Conservation (phyloP, 2,797 vertebrate genomes). For the Karalla daura region DNA sequence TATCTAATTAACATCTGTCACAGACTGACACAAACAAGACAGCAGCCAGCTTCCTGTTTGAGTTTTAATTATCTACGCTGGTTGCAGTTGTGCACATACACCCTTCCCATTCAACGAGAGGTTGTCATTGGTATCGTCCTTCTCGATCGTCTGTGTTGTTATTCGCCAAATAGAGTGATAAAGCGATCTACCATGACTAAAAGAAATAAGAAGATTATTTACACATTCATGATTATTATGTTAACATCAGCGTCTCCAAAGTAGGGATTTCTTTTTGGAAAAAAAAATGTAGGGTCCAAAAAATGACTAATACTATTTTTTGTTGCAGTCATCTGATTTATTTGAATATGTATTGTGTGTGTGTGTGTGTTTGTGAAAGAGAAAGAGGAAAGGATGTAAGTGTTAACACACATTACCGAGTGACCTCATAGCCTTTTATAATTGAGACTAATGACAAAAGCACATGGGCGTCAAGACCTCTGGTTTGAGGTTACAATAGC, state of each 20-base stretch:
- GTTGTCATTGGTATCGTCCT: not conserved
- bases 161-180: not conserved
- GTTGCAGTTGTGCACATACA: not conserved
- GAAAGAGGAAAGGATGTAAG: slow-evolving; percentile 34
- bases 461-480: slow-evolving; percentile 76
- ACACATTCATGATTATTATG: not conserved
- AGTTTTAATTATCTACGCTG: not conserved
- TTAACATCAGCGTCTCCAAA: not conserved
- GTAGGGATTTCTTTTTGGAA: not conserved
- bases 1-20: not conserved
- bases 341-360: not conserved
- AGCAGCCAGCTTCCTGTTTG: not conserved
- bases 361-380: slow-evolving; percentile 1
- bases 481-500: slow-evolving; percentile 80
- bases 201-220: not conserved
- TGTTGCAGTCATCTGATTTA: not conserved
- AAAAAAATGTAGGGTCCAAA: not conserved
- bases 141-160: not conserved
- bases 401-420: slow-evolving; percentile 34
- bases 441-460: slow-evolving; percentile 79
- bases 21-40: slow-evolving; percentile 11
- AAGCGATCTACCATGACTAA: not conserved
- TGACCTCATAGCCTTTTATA: slow-evolving; percentile 75
- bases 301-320: not conserved
- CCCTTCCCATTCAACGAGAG: not conserved